A percentile compares a stretch with the other conserved stretches of the same genome.
Conservation (phyloP, 1,140 invertebrate species). For the Calosoma granatense region DNA sequence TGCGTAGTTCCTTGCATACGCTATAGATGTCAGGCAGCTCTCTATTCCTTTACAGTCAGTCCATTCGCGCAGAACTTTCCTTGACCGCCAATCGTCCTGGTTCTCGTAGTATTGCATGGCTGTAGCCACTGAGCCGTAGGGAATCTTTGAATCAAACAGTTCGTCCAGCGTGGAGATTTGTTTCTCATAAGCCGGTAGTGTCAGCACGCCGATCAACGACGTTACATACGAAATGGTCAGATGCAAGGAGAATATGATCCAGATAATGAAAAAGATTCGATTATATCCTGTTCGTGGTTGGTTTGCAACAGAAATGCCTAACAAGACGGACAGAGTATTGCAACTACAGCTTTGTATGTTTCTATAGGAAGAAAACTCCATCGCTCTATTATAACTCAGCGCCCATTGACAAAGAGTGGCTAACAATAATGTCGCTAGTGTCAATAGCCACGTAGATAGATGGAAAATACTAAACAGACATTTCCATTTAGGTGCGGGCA, state of each 20-base stretch:
- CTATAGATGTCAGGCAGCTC: slow-evolving; percentile 11
- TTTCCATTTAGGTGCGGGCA: neutral
- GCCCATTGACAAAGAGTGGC: slow-evolving; percentile 13
- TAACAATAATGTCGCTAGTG: slow-evolving; percentile 8
- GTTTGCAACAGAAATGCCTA: slow-evolving; percentile 16
- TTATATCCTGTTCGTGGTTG: slow-evolving; percentile 9
- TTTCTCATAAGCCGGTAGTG: slow-evolving; percentile 15
- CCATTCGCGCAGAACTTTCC: slow-evolving; percentile 12
- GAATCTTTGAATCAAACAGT: slow-evolving; percentile 10
- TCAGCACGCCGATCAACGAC: slow-evolving; percentile 16
- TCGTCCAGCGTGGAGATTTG: slow-evolving; percentile 18
- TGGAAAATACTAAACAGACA: neutral
- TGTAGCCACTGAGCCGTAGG: neutral
- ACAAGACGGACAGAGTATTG: slow-evolving; percentile 13
- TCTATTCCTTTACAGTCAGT: slow-evolving; percentile 12
- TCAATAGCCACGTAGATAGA: slow-evolving; percentile 7
- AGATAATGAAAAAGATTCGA: slow-evolving; percentile 18
- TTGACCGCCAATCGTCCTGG: slow-evolving; percentile 6
- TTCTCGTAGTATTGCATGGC: slow-evolving; percentile 11
- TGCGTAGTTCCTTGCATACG: neutral
- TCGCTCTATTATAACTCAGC: neutral
- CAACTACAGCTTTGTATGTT: slow-evolving; percentile 10
- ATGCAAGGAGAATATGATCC: slow-evolving; percentile 17
- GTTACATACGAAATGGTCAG: slow-evolving; percentile 16
- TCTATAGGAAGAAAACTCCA: slow-evolving; percentile 12